Evolutionary conservation across 1,140 invertebrate genomes (phyloP).

Genomic region (Pachyrhynchus sulphureomaculatus): DNA sequence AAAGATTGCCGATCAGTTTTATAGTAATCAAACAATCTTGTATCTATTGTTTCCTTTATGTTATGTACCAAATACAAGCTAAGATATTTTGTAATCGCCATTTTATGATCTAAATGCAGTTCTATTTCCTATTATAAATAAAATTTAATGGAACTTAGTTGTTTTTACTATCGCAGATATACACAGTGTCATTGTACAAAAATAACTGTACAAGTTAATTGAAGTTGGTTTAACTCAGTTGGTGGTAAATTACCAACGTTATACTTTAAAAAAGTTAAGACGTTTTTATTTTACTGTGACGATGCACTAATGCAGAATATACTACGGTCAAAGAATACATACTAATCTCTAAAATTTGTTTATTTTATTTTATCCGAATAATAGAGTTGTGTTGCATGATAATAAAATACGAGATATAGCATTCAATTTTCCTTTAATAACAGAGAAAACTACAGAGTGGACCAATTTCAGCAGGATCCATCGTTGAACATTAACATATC

Average conservation of each 20-base stretch:
- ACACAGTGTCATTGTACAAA: conserved; percentile 24
- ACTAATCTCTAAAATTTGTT: no score
- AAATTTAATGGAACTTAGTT: conserved; percentile 3
- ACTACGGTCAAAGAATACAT: no score
- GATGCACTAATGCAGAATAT: background rate
- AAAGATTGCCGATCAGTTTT: conserved; percentile 5
- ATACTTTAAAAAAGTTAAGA: conserved; percentile 7
- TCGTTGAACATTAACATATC: no score
- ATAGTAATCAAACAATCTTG: conserved; percentile 3
- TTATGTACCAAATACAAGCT: conserved; percentile 8
- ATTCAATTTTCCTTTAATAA: no score
- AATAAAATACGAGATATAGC: no score
- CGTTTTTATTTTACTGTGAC: background rate
- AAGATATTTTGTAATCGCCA: conserved; percentile 11
- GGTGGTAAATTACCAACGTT: conserved; percentile 25
- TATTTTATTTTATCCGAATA: no score
- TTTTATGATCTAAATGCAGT: background rate
- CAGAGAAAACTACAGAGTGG: no score
- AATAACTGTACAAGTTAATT: conserved; percentile 30
- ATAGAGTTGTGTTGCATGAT: no score
- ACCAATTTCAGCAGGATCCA: no score
- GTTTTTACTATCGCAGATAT: conserved; percentile 7
- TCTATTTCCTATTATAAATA: conserved; percentile 20
- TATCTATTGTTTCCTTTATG: background rate
- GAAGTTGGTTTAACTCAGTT: conserved; percentile 12